These are phyloP conservation scores for Acanthaster planci DNA, from an alignment of 35 echinoderm and acorn worm species.

Conservation along the genomic window DNA sequence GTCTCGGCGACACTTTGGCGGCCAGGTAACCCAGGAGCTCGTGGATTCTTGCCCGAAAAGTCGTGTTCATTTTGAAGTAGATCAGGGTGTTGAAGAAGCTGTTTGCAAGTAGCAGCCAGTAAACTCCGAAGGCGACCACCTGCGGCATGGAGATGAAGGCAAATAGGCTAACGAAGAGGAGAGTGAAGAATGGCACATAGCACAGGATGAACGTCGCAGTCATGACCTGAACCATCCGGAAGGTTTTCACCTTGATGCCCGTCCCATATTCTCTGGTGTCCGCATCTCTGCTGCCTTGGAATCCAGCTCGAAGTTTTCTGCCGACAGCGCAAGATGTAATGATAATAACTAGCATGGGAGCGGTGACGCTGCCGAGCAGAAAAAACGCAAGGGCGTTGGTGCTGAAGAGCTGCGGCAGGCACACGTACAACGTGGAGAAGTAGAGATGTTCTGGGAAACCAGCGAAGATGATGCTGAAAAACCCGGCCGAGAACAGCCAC, in stretches of 20 bases:
- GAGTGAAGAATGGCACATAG: background rate
- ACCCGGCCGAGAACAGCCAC: background rate
- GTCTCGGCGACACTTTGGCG: too few relatives aligned
- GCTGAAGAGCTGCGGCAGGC: background rate
- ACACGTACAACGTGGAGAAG: background rate
- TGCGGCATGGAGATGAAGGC: background rate
- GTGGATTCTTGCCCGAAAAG: background rate
- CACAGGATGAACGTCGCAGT: background rate
- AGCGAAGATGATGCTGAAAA: background rate
- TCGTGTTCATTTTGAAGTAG: background rate
- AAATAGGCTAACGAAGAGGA: background rate
- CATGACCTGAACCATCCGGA: slow-evolving; percentile 3
- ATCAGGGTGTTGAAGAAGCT: slow-evolving; percentile 4
- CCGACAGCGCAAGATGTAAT: background rate
- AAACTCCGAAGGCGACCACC: background rate
- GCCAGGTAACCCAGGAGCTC: background rate
- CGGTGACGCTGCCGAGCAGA: background rate
- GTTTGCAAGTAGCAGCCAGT: background rate
- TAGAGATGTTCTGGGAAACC: background rate
- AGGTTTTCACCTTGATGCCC: background rate
- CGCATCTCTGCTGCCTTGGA: background rate
- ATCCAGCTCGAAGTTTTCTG: background rate
- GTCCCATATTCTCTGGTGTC: background rate
- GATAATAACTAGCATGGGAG: background rate
- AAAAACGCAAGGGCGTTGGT: background rate